Percentiles rank a stretch among this genome's conserved stretches.
Conservation (phyloP, 2,113 vertebrate genomes). For the Bettongia penicillata region DNA sequence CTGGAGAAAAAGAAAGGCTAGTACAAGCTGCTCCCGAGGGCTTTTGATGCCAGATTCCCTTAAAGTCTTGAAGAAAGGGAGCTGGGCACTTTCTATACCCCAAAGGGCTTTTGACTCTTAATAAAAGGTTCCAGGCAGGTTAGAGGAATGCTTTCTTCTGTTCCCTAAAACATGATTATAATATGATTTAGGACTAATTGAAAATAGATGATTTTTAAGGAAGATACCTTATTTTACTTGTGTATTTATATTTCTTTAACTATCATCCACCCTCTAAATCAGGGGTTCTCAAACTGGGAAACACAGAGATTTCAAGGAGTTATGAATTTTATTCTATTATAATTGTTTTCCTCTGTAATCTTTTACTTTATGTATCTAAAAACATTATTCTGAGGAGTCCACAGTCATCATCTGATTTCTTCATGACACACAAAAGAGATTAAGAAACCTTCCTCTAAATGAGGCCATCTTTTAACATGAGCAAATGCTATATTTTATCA, state of each 20-base stretch:
- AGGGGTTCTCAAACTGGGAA: neutral
- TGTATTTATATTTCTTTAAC: slow-evolving; percentile 1
- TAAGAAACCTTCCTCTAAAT: neutral
- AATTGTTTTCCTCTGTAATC: neutral
- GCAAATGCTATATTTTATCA: neutral
- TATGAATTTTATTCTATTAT: neutral
- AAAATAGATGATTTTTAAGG: slow-evolving; percentile 1
- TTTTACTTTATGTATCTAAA: neutral
- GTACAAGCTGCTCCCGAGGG: slow-evolving; percentile 18
- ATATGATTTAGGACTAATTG: slow-evolving; percentile 23
- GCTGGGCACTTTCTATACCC: neutral
- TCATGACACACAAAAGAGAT: neutral
- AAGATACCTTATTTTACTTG: neutral
- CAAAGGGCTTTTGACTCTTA: slow-evolving; percentile 29
- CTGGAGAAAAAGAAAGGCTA: neutral
- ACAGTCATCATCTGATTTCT: neutral
- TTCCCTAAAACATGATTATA: neutral
- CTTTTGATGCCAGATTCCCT: slow-evolving; percentile 26
- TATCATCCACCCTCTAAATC: neutral
- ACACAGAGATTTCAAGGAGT: neutral
- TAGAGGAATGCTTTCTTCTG: neutral
- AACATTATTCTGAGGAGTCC: neutral
- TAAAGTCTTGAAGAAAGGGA: neutral
- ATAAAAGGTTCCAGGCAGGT: neutral
- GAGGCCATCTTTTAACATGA: neutral